Percentiles rank a stretch among this genome's conserved stretches.
Conservation (phyloP, 1,140 invertebrate genomes). For the Bradynema listronoti region DNA sequence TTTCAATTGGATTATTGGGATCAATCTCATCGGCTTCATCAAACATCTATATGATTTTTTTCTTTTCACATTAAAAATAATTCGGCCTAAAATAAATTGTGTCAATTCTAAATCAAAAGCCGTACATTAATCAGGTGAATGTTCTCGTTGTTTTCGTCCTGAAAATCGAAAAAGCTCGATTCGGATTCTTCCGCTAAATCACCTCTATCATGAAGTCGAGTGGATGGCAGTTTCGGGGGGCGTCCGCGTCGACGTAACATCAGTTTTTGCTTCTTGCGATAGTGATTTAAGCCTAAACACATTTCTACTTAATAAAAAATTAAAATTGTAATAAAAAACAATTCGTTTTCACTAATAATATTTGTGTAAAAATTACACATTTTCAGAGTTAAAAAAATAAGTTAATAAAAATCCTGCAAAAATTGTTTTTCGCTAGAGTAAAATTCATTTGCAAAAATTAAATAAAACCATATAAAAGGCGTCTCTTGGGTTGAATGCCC, state of each 20-base stretch:
- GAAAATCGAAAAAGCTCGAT: conserved; percentile 28
- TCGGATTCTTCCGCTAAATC: conserved; percentile 31
- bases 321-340: conserved; percentile 5
- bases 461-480: no score
- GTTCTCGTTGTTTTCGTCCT: conserved; percentile 13
- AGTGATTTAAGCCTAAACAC: conserved; percentile 28
- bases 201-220: conserved; percentile 8
- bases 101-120: not conserved
- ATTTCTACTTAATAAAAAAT: no score
- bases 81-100: not conserved
- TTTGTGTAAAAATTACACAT: not conserved
- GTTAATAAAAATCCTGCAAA: no score
- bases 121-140: conserved; percentile 15
- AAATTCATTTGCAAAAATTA: no score
- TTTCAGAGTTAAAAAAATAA: no score
- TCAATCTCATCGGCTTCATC: conserved; percentile 39
- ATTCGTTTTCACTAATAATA: not conserved
- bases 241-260: conserved; percentile 32
- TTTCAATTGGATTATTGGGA: conserved; percentile 22
- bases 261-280: conserved; percentile 18
- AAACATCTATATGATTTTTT: conserved; percentile 28
- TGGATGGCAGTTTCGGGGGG: conserved; percentile 40
- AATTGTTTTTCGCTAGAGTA: no score
- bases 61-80: not conserved
- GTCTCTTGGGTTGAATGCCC: no score